Evolutionary conservation across 1,140 invertebrate genomes (phyloP).

Genomic region (Littorina saxatilis): DNA sequence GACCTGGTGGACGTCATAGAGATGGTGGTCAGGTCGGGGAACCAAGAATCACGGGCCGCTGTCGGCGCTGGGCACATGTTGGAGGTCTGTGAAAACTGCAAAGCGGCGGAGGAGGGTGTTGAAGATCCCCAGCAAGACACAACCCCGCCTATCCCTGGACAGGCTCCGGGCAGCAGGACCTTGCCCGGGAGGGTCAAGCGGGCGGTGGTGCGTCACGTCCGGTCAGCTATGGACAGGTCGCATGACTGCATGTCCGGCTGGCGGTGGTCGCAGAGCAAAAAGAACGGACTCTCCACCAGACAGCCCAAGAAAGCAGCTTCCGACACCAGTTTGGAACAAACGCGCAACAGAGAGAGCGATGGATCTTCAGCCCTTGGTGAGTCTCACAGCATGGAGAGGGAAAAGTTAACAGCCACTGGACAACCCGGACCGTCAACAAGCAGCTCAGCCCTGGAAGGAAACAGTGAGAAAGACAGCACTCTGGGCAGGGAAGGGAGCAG

Average conservation of each 20-base stretch:
- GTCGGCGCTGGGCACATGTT: background rate
- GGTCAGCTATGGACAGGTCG: background rate
- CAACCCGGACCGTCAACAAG: too few species aligned
- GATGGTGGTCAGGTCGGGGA: background rate
- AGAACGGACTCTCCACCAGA: background rate
- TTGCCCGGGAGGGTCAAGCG: background rate
- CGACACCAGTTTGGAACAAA: background rate
- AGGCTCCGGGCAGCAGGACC: background rate
- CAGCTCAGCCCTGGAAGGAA: too few species aligned
- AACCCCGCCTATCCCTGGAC: too few species aligned
- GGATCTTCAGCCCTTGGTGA: too few species aligned
- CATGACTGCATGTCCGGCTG: background rate
- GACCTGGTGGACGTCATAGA: constrained; percentile 36
- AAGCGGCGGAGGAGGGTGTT: background rate
- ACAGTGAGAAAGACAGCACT: too few species aligned
- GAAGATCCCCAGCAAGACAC: too few species aligned
- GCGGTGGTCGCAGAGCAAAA: background rate
- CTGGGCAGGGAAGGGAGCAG: background rate
- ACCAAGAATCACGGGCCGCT: background rate
- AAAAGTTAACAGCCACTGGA: too few species aligned
- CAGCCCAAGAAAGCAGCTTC: background rate
- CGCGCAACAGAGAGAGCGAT: background rate
- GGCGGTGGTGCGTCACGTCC: background rate
- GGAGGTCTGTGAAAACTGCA: background rate
- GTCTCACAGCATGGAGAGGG: too few species aligned